Evolutionary conservation across 2,113 vertebrate species (phyloP).

Genomic region (Phalacrocorax carbo): DNA sequence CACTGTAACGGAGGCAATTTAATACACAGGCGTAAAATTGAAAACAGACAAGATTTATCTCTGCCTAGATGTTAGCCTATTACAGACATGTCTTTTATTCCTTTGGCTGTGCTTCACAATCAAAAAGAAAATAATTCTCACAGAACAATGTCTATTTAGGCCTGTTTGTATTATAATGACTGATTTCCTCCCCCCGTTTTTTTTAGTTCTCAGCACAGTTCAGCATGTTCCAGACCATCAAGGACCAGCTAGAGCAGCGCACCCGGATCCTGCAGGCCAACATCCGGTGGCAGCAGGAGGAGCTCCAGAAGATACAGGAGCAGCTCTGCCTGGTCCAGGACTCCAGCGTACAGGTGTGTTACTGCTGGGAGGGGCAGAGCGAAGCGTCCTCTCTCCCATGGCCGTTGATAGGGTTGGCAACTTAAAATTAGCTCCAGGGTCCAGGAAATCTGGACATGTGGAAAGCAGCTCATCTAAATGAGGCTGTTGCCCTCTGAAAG

Average conservation of each 20-base stretch:
- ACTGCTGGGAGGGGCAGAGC: background rate
- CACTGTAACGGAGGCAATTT: background rate
- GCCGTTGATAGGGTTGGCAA: background rate
- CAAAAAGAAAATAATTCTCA: background rate
- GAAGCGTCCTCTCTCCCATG: rapidly evolving
- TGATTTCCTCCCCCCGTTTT: background rate
- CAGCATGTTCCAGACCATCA: slow-evolving; percentile 80
- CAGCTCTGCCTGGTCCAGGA: slow-evolving; percentile 81
- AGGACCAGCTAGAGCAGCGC: slow-evolving; percentile 79
- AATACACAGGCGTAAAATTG: background rate
- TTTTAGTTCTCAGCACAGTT: slow-evolving; percentile 74
- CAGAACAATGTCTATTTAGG: background rate
- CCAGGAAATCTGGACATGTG: background rate
- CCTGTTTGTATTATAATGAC: background rate
- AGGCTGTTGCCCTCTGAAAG: background rate
- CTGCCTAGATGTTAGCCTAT: background rate
- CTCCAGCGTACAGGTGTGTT: slow-evolving; percentile 73
- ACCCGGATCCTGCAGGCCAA: slow-evolving; percentile 80
- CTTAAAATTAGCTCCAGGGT: background rate
- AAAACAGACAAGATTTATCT: background rate
- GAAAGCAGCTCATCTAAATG: background rate
- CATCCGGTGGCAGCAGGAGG: slow-evolving; percentile 83
- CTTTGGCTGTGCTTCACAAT: background rate
- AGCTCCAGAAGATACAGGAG: slow-evolving; percentile 81
- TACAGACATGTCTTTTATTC: background rate